Base-by-base conservation (phyloP, 2,113 vertebrate genomes). In the Stercorarius parasiticus region DNA sequence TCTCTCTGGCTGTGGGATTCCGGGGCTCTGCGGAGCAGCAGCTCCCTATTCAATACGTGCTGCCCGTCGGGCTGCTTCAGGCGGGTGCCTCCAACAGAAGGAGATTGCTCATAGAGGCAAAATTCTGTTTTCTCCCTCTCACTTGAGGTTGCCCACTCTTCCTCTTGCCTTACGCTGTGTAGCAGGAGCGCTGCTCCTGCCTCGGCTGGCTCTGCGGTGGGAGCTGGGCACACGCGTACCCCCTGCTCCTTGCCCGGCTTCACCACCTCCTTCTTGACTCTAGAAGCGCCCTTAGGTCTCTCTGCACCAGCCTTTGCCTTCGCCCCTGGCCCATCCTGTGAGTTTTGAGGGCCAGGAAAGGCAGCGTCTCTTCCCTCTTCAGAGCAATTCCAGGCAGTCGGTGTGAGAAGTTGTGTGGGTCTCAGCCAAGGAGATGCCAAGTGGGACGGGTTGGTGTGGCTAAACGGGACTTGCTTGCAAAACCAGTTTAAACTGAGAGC, bases 141-240 rank as follows among this genome's bases (percentile, higher is more conserved):
- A 5, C 47, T 10, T 8, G 11, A 12, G 17, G 29, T 34, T 55
- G n/a, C 29, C 20, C 13, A 8, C 27, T 29, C 38, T 32, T n/a
- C 49, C 77, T 56, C 86, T 26, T 20, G 32, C 42, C 43, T 43
- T 16, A 11, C 13, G 2, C 11, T 5, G 43, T 6, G 30, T 4
- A 20, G 15, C 52, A 8, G 1, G 6, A 43, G 50, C 2, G 3
- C 36, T 11, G 62, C 29, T 49, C 12, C 40, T 58, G 42, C 49
- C 42, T 20, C 13, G 6, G 25, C 59, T 16, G 32, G 20, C 47
- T 66, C 58, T 15, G 61, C 27, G 7, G 29, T 6, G 47, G 14
- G 55, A 36, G 12, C 29, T 3, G 40, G 19, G 2, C 6, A 13
- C 29, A 5, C 7, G n/a, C n/a, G 1, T 5, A 2, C 11, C n/a